Evolutionary conservation across 2,888 invertebrate genomes (phyloP).

Genomic region (Eulithis testata): DNA sequence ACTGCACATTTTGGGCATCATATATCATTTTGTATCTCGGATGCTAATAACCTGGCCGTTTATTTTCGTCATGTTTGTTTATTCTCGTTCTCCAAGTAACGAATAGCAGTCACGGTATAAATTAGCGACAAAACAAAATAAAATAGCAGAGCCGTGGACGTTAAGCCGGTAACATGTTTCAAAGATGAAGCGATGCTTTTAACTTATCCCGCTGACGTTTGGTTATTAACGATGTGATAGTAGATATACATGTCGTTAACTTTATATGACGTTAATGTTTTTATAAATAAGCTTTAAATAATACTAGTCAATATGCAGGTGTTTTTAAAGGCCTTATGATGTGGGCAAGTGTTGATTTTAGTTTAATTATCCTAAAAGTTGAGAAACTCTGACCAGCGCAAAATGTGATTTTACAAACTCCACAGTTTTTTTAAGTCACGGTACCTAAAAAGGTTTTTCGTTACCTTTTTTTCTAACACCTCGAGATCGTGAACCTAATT

Average conservation of each 20-base stretch:
- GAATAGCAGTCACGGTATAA: constrained; percentile 59
- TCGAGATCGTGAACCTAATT: constrained; percentile 59
- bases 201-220: constrained; percentile 34
- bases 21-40: constrained; percentile 39
- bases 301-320: constrained; percentile 6
- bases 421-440: constrained; percentile 17
- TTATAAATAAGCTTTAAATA: constrained; percentile 21
- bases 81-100: constrained; percentile 45
- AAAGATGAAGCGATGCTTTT: constrained; percentile 40
- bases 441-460: constrained; percentile 43
- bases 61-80: constrained; percentile 50
- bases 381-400: background rate
- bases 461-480: constrained; percentile 64
- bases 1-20: constrained; percentile 16
- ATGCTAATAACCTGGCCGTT: constrained; percentile 48
- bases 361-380: background rate
- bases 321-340: constrained; percentile 1
- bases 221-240: constrained; percentile 35
- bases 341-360: background rate
- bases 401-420: constrained; percentile 10
- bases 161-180: constrained; percentile 59
- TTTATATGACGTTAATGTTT: constrained; percentile 30
- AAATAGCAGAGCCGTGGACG: constrained; percentile 58
- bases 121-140: constrained; percentile 73
- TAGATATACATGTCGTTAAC: constrained; percentile 26